Percentiles rank a stretch among this genome's conserved stretches.
phyloP scores from a whole-genome alignment of 1,140 invertebrate genomes.

The Drosophila mayri region DNA sequence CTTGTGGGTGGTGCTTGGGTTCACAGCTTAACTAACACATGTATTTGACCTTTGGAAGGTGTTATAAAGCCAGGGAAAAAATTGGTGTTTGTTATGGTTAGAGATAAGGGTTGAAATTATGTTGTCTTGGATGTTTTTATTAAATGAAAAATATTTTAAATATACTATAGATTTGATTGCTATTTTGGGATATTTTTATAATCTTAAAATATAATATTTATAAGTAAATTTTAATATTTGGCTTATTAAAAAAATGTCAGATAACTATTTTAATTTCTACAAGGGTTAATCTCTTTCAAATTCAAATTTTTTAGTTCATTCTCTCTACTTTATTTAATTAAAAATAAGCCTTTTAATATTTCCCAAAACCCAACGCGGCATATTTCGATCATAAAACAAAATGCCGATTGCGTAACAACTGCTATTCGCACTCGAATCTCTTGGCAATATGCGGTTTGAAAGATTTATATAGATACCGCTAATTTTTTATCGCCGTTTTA shows the following conservation, averaged over 20 bases:
- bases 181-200: too few species aligned
- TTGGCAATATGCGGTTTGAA: constrained; percentile 24
- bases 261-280: not conserved
- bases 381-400: constrained; percentile 11
- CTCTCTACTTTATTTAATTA: not conserved
- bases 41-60: constrained; percentile 2
- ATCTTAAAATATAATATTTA: too few species aligned
- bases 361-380: not conserved
- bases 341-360: not conserved
- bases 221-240: too few species aligned
- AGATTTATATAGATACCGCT: constrained; percentile 46
- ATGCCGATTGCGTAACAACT: constrained; percentile 37
- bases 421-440: constrained; percentile 35
- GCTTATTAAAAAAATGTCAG: too few species aligned
- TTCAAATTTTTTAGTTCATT: not conserved
- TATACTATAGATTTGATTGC: too few species aligned
- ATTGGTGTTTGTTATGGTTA: too few species aligned
- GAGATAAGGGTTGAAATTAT: not conserved
- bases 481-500: constrained; percentile 50
- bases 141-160: rapidly evolving
- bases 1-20: constrained; percentile 6
- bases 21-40: not conserved
- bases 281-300: rapidly evolving
- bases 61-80: not conserved
- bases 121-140: not conserved